Base-by-base conservation (phyloP, 2,113 vertebrate species). In the Poicephalus meyeri region DNA sequence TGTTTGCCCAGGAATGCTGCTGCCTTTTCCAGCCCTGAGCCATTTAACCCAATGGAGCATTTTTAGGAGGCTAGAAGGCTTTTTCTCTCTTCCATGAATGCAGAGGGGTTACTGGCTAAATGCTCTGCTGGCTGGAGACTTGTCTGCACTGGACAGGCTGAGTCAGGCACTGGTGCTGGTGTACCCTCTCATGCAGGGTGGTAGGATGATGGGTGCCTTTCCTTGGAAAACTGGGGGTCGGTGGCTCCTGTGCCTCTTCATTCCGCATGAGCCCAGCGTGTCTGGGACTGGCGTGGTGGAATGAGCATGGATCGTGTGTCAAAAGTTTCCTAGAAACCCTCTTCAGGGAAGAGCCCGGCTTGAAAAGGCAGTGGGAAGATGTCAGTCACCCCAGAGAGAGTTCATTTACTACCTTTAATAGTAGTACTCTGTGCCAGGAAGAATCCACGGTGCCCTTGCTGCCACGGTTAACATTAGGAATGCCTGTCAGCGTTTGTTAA, bases 291-390 rank as follows among this genome's bases (percentile, higher is more conserved):
- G 60, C 31, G 63, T 1, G 0, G 29, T 56, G 21, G 49, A 41
- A 19, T 64, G 35, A 88, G 55, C 1, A 0, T 52, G 50, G 89
- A 72, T 91, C 20, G 0, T 37, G 35, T 91, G 55, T 74, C 88
- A 46, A 10, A 76, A 86, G 70, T 82, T 96, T 89, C 93, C 76
- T 93, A 94, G 92, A 95, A 91, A 82, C 82, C 44, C 37, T 93
- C 37, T 92, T 93, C 55, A 5, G 73, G 47, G 78, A 86, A 87
- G 63, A 49, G 46, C 1, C 1, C 72, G 46, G 52, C 80, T 94
- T 80, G 58, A 68, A 79, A 85, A 90, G 78, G 70, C 13, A 0
- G 41, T n/a, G 35, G 66, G 50, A 81, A 63, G 77, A 83, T 93
- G 83, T 89, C 78, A n/a, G 33, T 88, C 0, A 3, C 65, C 80